These are phyloP conservation scores for Alectura lathami DNA, from an alignment of 2,113 vertebrate genomes.

Conservation along the genomic window DNA sequence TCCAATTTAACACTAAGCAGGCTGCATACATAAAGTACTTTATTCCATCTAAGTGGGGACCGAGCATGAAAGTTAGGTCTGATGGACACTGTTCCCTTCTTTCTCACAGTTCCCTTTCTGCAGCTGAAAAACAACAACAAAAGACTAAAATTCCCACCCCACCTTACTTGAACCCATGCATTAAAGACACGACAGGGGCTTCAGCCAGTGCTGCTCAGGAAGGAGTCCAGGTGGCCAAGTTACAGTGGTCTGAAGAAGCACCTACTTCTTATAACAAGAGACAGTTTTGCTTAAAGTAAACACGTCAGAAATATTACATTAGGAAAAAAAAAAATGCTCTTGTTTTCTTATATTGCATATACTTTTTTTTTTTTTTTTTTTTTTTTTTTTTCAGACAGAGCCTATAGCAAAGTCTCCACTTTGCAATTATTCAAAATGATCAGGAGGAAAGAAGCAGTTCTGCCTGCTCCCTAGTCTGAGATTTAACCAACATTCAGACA, in stretches of 20 bases:
- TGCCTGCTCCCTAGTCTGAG: background rate
- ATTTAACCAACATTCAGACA: background rate
- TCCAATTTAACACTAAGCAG: background rate
- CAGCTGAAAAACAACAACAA: background rate
- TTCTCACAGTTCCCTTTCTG: background rate
- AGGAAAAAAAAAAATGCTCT: background rate
- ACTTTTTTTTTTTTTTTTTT: background rate
- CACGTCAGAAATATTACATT: background rate
- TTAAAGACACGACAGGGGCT: background rate
- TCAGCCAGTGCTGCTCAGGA: background rate
- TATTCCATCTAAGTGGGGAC: background rate
- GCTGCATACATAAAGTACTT: background rate
- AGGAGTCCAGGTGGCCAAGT: background rate
- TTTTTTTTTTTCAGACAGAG: background rate
- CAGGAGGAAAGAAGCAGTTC: background rate
- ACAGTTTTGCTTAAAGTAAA: background rate
- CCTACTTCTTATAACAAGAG: background rate
- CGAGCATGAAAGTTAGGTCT: background rate
- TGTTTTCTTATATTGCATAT: background rate
- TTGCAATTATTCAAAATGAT: background rate
- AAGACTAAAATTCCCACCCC: too few relatives aligned
- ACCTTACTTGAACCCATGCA: background rate
- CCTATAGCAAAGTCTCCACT: background rate
- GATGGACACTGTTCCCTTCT: background rate
- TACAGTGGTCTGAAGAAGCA: background rate